Base-by-base conservation (phyloP, 2,797 vertebrate species). In the Apogon hyalosoma region DNA sequence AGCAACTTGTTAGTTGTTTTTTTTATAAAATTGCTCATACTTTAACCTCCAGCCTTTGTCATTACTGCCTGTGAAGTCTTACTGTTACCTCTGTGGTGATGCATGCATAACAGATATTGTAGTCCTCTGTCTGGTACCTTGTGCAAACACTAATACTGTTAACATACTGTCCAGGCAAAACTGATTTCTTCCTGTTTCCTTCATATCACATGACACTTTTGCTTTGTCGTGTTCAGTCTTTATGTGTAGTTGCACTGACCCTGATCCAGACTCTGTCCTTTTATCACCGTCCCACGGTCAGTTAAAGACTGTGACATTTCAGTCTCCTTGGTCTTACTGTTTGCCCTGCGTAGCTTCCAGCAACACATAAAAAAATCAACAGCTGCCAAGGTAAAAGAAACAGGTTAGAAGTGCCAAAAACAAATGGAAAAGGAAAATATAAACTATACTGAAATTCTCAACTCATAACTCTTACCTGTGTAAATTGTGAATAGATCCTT, bases 371-470 rank as follows among this genome's bases (percentile, higher is more conserved):
- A 52, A 39, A 53, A 53, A 61, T 39, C 18, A 48, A 10, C 41
- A 19, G 28, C 28, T 8, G 5, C 67, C 19, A 40, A 39, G 28
- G 11, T 16, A 49, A 54, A 14, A 10, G 33, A 53, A 31, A 11
- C 47, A 39, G 36, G 8, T 33, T 54, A n/a, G 36, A 54, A 21
- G 24, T 61, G 33, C 40, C 19, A 38, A 16, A 13, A 69, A 63
- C 15, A 69, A 41, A 52, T 18, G 28, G 15, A 63, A 69, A 61
- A 54, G 36, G 24, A 69, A 66, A 60, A 57, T 18, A n/a, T 14
- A 69, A 60, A 33, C 57, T 36, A 48, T 28, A 41, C 0, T 66
- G 1, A 49, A 52, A 51, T 63, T 36, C 45, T 58, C 51, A 63
- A 6, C 41, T 67, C 41, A 24, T 50, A 47, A 31, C 38, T 71